These are phyloP conservation scores for Armadillidium nasatum DNA, from an alignment of 1,140 invertebrate species.

Conservation along the genomic window DNA sequence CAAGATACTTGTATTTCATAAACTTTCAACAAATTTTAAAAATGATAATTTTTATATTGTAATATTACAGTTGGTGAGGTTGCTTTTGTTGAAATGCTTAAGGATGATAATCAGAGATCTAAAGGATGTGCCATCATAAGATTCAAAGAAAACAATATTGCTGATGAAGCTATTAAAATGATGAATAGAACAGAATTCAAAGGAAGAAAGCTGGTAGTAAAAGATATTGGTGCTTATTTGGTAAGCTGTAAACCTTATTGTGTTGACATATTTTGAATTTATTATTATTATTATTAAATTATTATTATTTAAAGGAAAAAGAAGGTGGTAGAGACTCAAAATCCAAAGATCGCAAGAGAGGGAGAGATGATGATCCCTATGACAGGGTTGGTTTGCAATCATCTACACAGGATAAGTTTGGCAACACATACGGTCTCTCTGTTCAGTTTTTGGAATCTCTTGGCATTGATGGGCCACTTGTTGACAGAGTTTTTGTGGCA, in stretches of 20 bases:
- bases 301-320: neutral
- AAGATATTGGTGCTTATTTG: slow-evolving; percentile 63
- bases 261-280: slow-evolving; percentile 2
- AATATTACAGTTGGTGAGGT: slow-evolving; percentile 80
- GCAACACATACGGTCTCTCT: slow-evolving; percentile 88
- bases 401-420: slow-evolving; percentile 46
- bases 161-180: slow-evolving; percentile 86
- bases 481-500: slow-evolving; percentile 92
- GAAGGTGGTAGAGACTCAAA: neutral
- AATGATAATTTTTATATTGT: neutral
- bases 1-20: neutral
- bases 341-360: neutral
- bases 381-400: too few species aligned
- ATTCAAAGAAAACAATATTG: slow-evolving; percentile 79
- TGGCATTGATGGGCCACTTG: slow-evolving; percentile 84
- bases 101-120: slow-evolving; percentile 89
- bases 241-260: slow-evolving; percentile 22
- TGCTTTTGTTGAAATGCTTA: slow-evolving; percentile 89
- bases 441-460: slow-evolving; percentile 86
- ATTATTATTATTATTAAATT: slow-evolving; percentile 27
- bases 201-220: slow-evolving; percentile 88
- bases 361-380: too few species aligned
- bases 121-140: slow-evolving; percentile 94
- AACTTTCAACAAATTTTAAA: neutral
- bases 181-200: slow-evolving; percentile 93